Base-by-base conservation (phyloP, 1,140 invertebrate genomes). In the Zaprionus nigranus region DNA sequence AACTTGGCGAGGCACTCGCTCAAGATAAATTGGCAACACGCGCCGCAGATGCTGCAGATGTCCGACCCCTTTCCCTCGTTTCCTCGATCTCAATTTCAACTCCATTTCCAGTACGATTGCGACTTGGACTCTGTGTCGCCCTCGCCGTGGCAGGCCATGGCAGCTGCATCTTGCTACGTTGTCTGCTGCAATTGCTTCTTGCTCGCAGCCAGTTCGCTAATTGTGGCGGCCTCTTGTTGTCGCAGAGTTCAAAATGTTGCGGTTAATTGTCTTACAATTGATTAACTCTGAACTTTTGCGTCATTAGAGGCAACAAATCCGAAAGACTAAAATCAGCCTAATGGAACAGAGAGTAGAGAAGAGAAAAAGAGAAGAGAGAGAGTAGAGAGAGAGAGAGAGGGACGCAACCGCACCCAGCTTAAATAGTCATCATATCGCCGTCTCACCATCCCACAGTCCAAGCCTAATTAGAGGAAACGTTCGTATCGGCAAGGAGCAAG, bases 1-100 rank as follows among this genome's bases (percentile, higher is more conserved):
- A 69, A 69, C 49, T 75, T 81, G 82, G 76, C 83, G 73, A 69
- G 70, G 65, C 75, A 79, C 72, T 83, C 74, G 68, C 68, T 70
- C 58, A 61, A 87, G 84, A 88, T 86, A 86, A 86, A 86, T 86
- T 83, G 84, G 84, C 80, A 83, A 87, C 83, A 88, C 83, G 83
- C 83, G 83, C 78, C 84, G 81, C 77, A 54, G 83, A 76, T 78
- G 78, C 74, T 15, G 43, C 70, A 34, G 9, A 11, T 36, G 46
- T 54, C 70, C 64, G 64, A 68, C 26, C 38, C 26, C 34, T n/a
- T 53, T 36, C 2, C 34, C 34, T n/a, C 17, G n/a, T 28, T 66
- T 3, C 51, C 56, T 28, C 22, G 13, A 56, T 24, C 28, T 28
- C 34, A 13, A 28, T 36, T 40, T 34, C 9, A 34, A 9, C 30